A percentile compares a stretch with the other conserved stretches of the same genome.
These are phyloP conservation scores for Heliconius sara DNA, from an alignment of 2,888 invertebrate species.

Conservation along the genomic window DNA sequence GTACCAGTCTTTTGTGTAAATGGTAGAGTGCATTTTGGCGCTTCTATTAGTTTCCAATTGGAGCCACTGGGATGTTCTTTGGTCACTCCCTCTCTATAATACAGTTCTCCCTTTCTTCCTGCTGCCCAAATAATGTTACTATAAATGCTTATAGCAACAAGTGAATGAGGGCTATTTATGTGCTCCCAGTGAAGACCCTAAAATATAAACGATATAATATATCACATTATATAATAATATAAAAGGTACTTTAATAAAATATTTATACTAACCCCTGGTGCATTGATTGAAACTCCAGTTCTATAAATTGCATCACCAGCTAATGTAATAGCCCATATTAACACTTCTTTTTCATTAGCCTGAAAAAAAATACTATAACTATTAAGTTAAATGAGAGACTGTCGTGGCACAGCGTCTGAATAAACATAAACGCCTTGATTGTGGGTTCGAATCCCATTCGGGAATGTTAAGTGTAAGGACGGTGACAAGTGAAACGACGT, in stretches of 20 bases:
- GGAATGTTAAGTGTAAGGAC: no score
- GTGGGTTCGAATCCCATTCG: no score
- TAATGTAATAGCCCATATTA: conserved; percentile 93
- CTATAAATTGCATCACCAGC: conserved; percentile 94
- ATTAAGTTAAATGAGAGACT: neutral
- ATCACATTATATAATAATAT: neutral
- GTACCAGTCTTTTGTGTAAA: conserved; percentile 64
- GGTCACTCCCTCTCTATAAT: conserved; percentile 90
- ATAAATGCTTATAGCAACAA: conserved; percentile 89
- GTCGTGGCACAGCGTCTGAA: neutral
- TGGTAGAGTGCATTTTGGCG: conserved; percentile 69
- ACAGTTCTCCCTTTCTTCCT: conserved; percentile 93
- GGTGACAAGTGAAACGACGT: no score
- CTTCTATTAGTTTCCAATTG: conserved; percentile 92
- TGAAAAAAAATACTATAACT: conserved; percentile 45
- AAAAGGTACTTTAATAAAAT: conserved; percentile 46
- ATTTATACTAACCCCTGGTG: conserved; percentile 85
- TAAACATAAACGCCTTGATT: neutral
- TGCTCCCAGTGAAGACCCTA: conserved; percentile 92
- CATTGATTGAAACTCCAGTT: conserved; percentile 88
- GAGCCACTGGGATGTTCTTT: conserved; percentile 86
- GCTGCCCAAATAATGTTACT: conserved; percentile 92
- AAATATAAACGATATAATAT: conserved; percentile 25
- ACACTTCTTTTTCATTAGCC: conserved; percentile 74
- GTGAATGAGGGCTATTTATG: conserved; percentile 90